Percentiles rank a stretch among this genome's conserved stretches.
Evolutionary conservation across 1,140 invertebrate genomes (phyloP).

Genomic region (Anastrepha obliqua): DNA sequence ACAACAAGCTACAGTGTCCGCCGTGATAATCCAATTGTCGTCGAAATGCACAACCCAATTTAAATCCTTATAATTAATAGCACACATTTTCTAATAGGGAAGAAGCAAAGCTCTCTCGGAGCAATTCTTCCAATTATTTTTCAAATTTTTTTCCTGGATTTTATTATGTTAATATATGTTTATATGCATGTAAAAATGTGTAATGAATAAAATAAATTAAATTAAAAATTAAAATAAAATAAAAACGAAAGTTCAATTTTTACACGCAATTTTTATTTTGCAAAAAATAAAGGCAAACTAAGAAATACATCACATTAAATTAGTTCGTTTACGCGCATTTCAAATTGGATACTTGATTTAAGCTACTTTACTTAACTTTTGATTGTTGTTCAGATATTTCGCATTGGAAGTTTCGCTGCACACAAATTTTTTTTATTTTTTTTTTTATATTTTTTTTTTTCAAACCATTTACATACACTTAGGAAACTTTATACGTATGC

Average conservation of each 20-base stretch:
- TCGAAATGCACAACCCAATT: too few species aligned
- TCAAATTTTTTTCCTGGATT: too few species aligned
- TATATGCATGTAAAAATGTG: too few species aligned
- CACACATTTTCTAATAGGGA: too few species aligned
- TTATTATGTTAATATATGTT: too few species aligned
- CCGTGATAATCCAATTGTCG: too few species aligned
- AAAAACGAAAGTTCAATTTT: neutral
- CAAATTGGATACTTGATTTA: neutral
- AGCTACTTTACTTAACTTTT: neutral
- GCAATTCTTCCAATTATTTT: too few species aligned
- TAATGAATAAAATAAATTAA: neutral
- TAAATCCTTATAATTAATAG: too few species aligned
- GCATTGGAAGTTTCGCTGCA: neutral
- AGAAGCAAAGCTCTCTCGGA: too few species aligned
- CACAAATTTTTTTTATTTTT: too few species aligned
- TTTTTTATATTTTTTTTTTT: too few species aligned
- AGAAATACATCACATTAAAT: constrained; percentile 51
- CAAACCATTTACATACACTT: neutral
- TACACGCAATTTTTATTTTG: constrained; percentile 22
- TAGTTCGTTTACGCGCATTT: constrained; percentile 22
- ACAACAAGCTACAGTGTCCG: too few species aligned
- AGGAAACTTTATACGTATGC: neutral
- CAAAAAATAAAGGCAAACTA: constrained; percentile 42
- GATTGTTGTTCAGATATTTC: constrained; percentile 1
- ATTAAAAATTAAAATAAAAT: neutral